Conservation (phyloP, 1,140 invertebrate genomes). For the Pseudomyrmex concolor region DNA sequence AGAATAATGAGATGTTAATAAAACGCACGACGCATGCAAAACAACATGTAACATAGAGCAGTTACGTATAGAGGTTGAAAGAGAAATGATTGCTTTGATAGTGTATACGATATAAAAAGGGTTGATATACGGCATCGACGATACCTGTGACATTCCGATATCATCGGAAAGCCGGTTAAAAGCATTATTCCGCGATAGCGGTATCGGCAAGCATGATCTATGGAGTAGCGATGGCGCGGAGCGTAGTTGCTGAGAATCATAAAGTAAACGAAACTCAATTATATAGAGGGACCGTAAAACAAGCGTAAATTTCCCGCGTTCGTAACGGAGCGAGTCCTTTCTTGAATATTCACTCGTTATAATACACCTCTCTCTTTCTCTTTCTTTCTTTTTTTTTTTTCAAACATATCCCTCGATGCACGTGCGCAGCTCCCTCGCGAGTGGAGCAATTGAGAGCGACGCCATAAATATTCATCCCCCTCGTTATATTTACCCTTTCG, state of each 20-base stretch:
- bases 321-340: conserved; percentile 26
- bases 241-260: conserved; percentile 34
- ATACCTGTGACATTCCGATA: not conserved
- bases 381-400: conserved; percentile 5
- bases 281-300: conserved; percentile 62
- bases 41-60: not conserved
- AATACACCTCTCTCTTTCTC: conserved; percentile 1
- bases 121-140: not conserved
- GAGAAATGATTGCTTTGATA: not conserved
- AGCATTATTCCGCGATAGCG: not conserved
- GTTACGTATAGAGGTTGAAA: not conserved
- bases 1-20: not conserved
- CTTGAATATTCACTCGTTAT: conserved; percentile 63
- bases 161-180: not conserved
- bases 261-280: conserved; percentile 68
- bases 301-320: conserved; percentile 59
- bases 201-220: not conserved
- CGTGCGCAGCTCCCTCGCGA: conserved; percentile 45
- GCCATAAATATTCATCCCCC: conserved; percentile 75
- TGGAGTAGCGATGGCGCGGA: not conserved
- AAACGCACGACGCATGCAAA: not conserved
- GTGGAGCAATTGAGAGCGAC: conserved; percentile 59
- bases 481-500: conserved; percentile 75
- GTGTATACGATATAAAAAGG: not conserved
- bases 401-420: conserved; percentile 39